phyloP scores from a whole-genome alignment of 2,888 invertebrate species.

The Laothoe populi region DNA sequence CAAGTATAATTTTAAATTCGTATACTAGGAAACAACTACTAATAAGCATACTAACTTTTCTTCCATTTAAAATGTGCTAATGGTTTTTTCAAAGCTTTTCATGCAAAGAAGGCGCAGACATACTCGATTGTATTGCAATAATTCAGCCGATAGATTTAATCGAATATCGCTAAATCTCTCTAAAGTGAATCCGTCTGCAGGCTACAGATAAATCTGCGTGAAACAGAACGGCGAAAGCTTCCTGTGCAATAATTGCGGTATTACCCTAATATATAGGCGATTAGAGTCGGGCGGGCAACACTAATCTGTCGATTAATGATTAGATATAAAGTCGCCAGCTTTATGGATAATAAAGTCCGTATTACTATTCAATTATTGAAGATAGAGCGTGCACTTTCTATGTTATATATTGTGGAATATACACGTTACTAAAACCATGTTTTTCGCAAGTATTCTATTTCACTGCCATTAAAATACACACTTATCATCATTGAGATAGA shows the following conservation, averaged over 20 bases:
- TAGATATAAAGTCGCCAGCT: slow-evolving; percentile 15
- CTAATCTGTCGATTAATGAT: slow-evolving; percentile 23
- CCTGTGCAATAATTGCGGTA: slow-evolving; percentile 34
- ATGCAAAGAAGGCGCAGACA: slow-evolving; percentile 2
- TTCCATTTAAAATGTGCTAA: too few species aligned
- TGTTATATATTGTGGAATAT: too few species aligned
- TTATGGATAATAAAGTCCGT: slow-evolving; percentile 15
- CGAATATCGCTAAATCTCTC: slow-evolving; percentile 14
- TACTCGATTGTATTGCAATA: not conserved
- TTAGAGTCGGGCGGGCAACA: slow-evolving; percentile 25
- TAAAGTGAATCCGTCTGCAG: slow-evolving; percentile 25
- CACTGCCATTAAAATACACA: too few species aligned
- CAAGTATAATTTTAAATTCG: too few species aligned
- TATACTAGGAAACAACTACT: too few species aligned
- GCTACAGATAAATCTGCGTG: slow-evolving; percentile 34
- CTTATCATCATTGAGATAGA: too few species aligned
- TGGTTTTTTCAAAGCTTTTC: too few species aligned
- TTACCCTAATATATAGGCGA: slow-evolving; percentile 36
- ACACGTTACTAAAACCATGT: too few species aligned
- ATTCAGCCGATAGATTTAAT: slow-evolving; percentile 17
- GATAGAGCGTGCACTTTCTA: not conserved
- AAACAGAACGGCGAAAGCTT: slow-evolving; percentile 30
- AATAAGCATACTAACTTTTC: too few species aligned
- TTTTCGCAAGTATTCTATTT: too few species aligned
- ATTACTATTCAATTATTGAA: slow-evolving; percentile 2